phyloP scores from a whole-genome alignment of 1,140 invertebrate species.

The Zaprionus ghesquierei region DNA sequence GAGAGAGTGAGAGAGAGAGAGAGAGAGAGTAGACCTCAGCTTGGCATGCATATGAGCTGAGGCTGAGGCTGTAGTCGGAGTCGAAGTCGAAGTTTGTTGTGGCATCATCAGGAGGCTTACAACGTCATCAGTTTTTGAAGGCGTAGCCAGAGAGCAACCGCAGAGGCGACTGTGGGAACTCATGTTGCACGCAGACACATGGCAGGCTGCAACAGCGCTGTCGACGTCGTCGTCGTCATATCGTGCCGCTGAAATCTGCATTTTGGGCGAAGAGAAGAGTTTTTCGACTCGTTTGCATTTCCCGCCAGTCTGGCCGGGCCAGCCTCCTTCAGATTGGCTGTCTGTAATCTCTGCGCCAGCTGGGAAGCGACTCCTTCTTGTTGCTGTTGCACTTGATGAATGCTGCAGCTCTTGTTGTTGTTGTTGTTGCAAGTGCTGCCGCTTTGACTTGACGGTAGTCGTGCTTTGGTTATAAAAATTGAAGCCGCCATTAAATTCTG shows the following conservation, averaged over 20 bases:
- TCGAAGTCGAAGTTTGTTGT: constrained; percentile 11
- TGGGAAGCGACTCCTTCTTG: constrained; percentile 8
- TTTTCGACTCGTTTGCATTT: constrained; percentile 71
- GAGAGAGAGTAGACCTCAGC: constrained; percentile 1
- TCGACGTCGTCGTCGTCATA: constrained; percentile 24
- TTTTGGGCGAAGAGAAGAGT: constrained; percentile 38
- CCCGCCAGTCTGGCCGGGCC: constrained; percentile 10
- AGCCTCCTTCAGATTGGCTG: constrained; percentile 60
- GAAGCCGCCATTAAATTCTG: constrained; percentile 81
- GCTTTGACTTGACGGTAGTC: constrained; percentile 63
- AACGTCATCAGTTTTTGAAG: constrained; percentile 79
- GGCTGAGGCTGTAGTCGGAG: not conserved
- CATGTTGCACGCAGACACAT: constrained; percentile 75
- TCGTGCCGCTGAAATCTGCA: constrained; percentile 77
- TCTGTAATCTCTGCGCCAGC: constrained; percentile 58
- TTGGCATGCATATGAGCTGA: constrained; percentile 74
- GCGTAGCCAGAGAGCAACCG: constrained; percentile 77
- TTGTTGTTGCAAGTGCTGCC: not conserved
- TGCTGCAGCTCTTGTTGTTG: constrained; percentile 29
- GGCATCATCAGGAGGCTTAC: constrained; percentile 63
- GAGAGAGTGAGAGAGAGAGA: not conserved
- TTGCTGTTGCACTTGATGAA: constrained; percentile 13
- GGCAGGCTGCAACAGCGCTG: constrained; percentile 2
- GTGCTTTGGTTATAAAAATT: constrained; percentile 81
- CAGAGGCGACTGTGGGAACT: constrained; percentile 72